Evolutionary conservation across 1,140 invertebrate genomes (phyloP), one percentile per base, ranked within the genome.

Genomic region (Manduca sexta): DNA sequence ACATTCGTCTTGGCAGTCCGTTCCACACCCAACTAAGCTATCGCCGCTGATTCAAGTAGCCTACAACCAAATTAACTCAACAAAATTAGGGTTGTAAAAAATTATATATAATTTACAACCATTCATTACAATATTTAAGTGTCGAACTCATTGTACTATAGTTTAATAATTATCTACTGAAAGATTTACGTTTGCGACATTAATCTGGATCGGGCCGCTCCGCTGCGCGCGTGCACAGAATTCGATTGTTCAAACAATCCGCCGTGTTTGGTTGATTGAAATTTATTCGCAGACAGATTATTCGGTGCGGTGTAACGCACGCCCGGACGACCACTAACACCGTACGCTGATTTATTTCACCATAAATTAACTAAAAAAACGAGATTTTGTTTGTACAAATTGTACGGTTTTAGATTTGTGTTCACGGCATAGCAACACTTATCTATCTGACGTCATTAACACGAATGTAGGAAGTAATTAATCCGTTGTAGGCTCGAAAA

Each of bases 241-340:
- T 45, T 26, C 10, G 34, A 44, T 49, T 21, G 31, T 26, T 13
- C 34, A 39, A 47, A 37, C 12, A 45, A 45, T 35, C 21, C 15
- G 13, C 14, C 16, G 15, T 34, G 30, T 45, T 34, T 45, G 26
- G 17, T 52, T 58, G 58, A 70, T 67, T 70, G 61, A 67, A 62
- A 70, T 70, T 65, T 67, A 70, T 70, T 59, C 49, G 48, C 34
- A 37, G 41, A 55, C 52, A 60, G 49, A 49, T 53, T 39, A 21
- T 18, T 37, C 16, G 48, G 11, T 14, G 13, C 52, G 34, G 47
- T 46, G 49, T 53, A 18, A 45, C 45, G 16, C 12, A 41, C 35
- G 46, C 21, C 10, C 34, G 15, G 21, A 26, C 21, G 4, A 26
- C 21, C 21, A 26, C 21, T 26, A 26, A 26, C 21, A 8, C 6